phyloP scores from a whole-genome alignment of 2,797 vertebrate species.

The Novumbra hubbsi region DNA sequence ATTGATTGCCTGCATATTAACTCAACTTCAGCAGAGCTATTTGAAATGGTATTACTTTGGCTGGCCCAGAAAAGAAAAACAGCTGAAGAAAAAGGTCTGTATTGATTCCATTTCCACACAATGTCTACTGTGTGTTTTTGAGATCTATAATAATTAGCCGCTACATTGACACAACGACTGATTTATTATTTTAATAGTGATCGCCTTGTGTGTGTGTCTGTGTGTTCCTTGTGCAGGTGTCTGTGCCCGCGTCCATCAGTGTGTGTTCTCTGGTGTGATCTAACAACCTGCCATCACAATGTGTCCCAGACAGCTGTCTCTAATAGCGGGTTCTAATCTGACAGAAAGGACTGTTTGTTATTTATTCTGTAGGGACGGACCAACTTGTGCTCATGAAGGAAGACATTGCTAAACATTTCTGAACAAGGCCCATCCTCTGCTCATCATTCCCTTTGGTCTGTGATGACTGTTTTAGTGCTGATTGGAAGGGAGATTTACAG shows the following conservation, averaged over 20 bases:
- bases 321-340: conserved; percentile 74
- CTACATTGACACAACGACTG: conserved; percentile 51
- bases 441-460: neutral
- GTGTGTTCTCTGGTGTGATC: conserved; percentile 21
- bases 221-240: neutral
- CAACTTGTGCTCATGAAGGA: too few relatives aligned
- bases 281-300: conserved; percentile 49
- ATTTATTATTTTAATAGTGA: conserved; percentile 23
- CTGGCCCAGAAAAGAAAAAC: conserved; percentile 15
- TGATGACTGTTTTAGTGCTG: too few relatives aligned
- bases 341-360: conserved; percentile 42
- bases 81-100: conserved; percentile 30
- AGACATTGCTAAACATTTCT: too few relatives aligned
- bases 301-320: conserved; percentile 52
- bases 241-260: conserved; percentile 2
- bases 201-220: conserved; percentile 5
- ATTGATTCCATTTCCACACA: conserved; percentile 49
- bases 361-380: too few relatives aligned
- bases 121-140: conserved; percentile 38
- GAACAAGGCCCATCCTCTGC: conserved; percentile 11
- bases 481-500: too few relatives aligned
- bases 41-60: conserved; percentile 24
- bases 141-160: conserved; percentile 42
- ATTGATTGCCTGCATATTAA: conserved; percentile 38
- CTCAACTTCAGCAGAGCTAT: conserved; percentile 19